phyloP scores from a whole-genome alignment of 1,140 invertebrate species.

The Atta colombica region DNA sequence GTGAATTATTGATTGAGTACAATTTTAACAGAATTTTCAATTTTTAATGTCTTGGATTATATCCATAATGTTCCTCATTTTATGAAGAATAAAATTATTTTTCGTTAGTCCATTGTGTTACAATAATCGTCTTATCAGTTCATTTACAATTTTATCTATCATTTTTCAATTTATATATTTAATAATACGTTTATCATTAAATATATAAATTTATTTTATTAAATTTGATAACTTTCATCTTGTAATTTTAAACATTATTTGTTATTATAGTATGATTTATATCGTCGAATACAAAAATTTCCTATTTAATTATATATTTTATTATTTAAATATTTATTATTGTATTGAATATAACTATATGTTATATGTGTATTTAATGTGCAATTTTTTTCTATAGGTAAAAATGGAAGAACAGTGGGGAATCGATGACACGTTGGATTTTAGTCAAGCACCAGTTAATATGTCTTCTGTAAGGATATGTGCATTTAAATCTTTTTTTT shows the following conservation, averaged over 20 bases:
- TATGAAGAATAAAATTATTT: background rate
- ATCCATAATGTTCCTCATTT: background rate
- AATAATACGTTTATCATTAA: background rate
- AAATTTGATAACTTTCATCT: background rate
- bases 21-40: background rate
- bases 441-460: background rate
- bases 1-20: background rate
- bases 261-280: constrained; percentile 7
- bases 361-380: background rate
- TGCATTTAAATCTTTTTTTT: background rate
- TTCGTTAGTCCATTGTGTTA: background rate
- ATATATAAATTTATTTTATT: background rate
- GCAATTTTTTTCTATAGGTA: background rate
- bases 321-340: background rate
- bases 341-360: background rate
- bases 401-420: constrained; percentile 69
- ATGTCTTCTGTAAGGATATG: constrained; percentile 61
- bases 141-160: background rate
- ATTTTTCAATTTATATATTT: background rate
- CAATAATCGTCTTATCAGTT: background rate
- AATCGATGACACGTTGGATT: background rate
- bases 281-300: background rate
- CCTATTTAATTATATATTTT: background rate
- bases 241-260: background rate
- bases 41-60: too few species aligned